phyloP scores from a whole-genome alignment of 2,888 invertebrate genomes.

The Adineta ricciae region DNA sequence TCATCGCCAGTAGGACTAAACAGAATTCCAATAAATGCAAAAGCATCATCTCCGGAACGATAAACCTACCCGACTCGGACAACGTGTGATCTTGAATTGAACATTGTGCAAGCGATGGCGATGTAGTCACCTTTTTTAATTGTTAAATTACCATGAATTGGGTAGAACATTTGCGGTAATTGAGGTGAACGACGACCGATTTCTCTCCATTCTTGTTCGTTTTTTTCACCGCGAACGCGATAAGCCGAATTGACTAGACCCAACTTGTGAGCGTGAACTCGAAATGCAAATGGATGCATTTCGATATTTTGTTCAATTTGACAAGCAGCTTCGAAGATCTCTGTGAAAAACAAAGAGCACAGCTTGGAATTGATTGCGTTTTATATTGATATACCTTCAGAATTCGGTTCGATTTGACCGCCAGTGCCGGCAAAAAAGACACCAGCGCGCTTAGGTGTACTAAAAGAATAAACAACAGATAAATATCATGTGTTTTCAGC shows the following conservation, averaged over 20 bases:
- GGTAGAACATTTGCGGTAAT: constrained; percentile 49
- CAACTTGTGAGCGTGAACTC: constrained; percentile 31
- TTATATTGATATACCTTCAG: background rate
- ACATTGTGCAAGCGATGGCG: constrained; percentile 41
- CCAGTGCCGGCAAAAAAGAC: background rate
- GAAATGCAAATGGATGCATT: constrained; percentile 34
- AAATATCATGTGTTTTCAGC: background rate
- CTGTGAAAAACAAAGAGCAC: too few species aligned
- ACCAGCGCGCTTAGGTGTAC: background rate
- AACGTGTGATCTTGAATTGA: constrained; percentile 37
- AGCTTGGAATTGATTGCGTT: too few species aligned
- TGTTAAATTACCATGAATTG: constrained; percentile 40
- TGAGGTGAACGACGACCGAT: constrained; percentile 46
- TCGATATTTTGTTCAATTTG: constrained; percentile 26
- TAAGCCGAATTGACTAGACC: constrained; percentile 45
- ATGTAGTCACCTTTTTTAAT: constrained; percentile 43
- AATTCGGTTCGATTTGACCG: background rate
- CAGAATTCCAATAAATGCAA: too few species aligned
- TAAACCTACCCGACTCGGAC: constrained; percentile 32
- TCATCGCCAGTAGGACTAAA: constrained; percentile 42
- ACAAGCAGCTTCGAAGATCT: constrained; percentile 32
- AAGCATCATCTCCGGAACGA: too few species aligned
- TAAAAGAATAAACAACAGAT: background rate
- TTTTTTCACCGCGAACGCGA: constrained; percentile 38
- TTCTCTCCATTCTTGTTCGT: constrained; percentile 45